phyloP scores from a whole-genome alignment of 2,888 invertebrate genomes.

The Neoascia interrupta region DNA sequence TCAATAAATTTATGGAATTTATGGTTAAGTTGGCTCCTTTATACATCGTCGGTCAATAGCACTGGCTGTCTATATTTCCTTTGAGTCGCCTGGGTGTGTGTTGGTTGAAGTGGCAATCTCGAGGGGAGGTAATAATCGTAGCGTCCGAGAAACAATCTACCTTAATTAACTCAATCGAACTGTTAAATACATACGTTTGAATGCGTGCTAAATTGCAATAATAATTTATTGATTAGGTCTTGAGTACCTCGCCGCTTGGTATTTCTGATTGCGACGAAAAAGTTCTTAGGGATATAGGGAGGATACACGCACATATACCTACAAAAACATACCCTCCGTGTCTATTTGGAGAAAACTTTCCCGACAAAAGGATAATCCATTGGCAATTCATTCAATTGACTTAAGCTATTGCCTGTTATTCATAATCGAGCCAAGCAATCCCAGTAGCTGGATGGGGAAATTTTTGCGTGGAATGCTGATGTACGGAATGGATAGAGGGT shows the following conservation, averaged over 20 bases:
- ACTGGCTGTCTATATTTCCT: too few relatives aligned
- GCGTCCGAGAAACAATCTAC: slow-evolving; percentile 26
- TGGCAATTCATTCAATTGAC: slow-evolving; percentile 28
- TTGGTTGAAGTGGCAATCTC: neutral
- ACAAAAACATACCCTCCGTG: neutral
- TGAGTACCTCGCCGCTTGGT: slow-evolving; percentile 24
- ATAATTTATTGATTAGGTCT: slow-evolving; percentile 58
- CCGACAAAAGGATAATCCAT: slow-evolving; percentile 24
- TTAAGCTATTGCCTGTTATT: slow-evolving; percentile 32
- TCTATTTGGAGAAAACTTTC: neutral
- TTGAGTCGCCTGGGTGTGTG: neutral
- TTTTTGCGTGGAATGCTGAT: slow-evolving; percentile 18
- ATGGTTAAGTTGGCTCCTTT: too few relatives aligned
- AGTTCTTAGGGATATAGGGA: neutral
- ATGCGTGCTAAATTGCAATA: slow-evolving; percentile 49
- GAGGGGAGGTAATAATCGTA: neutral
- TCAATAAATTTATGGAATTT: slow-evolving; percentile 58
- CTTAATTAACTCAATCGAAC: slow-evolving; percentile 44
- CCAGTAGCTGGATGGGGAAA: neutral
- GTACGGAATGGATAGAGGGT: neutral
- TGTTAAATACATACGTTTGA: slow-evolving; percentile 13
- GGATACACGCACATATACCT: neutral
- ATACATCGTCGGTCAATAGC: slow-evolving; percentile 23
- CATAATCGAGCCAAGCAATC: slow-evolving; percentile 15
- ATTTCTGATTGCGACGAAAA: slow-evolving; percentile 12